Evolutionary conservation across 2,888 invertebrate species (phyloP).

Genomic region (Drosophila merina): DNA sequence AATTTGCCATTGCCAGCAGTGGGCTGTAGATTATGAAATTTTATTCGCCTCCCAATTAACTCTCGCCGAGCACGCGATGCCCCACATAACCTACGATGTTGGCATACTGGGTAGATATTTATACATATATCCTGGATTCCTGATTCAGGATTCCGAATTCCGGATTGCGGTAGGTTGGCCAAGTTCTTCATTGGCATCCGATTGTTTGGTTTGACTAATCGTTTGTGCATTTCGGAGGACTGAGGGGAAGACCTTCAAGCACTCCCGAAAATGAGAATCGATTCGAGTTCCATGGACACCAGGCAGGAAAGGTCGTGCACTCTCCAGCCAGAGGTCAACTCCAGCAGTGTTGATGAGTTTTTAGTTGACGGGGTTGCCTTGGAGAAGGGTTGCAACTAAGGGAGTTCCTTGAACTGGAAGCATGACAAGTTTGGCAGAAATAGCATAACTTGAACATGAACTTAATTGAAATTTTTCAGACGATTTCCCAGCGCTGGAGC

Average conservation of each 20-base stretch:
- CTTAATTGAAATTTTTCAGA: slow-evolving; percentile 33
- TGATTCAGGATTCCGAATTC: slow-evolving; percentile 6
- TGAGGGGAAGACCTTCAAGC: slow-evolving; percentile 26
- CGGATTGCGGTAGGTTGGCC: slow-evolving; percentile 36
- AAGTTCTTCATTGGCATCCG: neutral
- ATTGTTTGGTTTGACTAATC: neutral
- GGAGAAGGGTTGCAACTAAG: slow-evolving; percentile 11
- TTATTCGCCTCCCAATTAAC: slow-evolving; percentile 72
- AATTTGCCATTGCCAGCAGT: slow-evolving; percentile 46
- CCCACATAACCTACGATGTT: slow-evolving; percentile 51
- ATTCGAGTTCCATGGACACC: slow-evolving; percentile 44
- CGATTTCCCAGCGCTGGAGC: slow-evolving; percentile 5
- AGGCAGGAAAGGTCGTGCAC: slow-evolving; percentile 44
- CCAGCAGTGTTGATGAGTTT: slow-evolving; percentile 40
- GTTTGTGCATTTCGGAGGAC: slow-evolving; percentile 17
- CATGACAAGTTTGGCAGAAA: neutral
- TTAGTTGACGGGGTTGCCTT: slow-evolving; percentile 20
- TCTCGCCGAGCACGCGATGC: slow-evolving; percentile 68
- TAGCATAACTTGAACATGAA: slow-evolving; percentile 2
- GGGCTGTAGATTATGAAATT: slow-evolving; percentile 70
- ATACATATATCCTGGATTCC: slow-evolving; percentile 25
- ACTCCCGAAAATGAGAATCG: slow-evolving; percentile 24
- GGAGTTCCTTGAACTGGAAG: neutral
- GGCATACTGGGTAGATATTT: neutral
- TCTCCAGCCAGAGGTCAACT: slow-evolving; percentile 67